Conservation (phyloP, 2,113 vertebrate species). For the Leptodactylus fuscus region DNA sequence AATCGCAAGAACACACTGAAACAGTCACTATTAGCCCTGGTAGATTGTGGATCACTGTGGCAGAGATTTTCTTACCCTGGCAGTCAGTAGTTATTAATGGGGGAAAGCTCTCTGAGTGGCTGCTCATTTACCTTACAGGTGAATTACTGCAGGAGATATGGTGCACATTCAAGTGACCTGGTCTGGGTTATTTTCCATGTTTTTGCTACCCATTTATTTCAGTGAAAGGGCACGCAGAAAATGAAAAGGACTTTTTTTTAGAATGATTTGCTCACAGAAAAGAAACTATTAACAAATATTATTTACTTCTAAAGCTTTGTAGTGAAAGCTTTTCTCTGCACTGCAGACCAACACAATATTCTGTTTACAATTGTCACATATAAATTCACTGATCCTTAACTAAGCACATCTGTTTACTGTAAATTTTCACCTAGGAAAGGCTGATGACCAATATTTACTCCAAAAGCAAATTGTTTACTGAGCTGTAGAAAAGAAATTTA, state of each 20-base stretch:
- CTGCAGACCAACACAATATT: neutral
- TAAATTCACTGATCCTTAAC: neutral
- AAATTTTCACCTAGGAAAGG: neutral
- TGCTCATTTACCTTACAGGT: neutral
- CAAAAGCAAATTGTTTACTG: conserved; percentile 10
- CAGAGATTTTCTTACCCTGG: too few relatives aligned
- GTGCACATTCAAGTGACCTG: neutral
- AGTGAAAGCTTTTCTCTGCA: neutral
- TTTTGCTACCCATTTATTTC: neutral
- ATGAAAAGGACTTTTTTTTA: too few relatives aligned
- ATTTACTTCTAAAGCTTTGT: neutral
- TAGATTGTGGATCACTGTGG: too few relatives aligned
- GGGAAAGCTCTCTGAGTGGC: too few relatives aligned
- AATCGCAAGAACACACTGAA: too few relatives aligned
- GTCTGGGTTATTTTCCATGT: neutral
- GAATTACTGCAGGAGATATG: neutral
- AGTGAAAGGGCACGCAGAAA: neutral
- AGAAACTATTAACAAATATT: neutral
- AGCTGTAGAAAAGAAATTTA: neutral
- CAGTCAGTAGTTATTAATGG: too few relatives aligned
- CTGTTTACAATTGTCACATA: neutral
- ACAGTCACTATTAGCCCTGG: too few relatives aligned
- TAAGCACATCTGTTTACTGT: neutral
- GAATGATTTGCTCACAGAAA: too few relatives aligned
- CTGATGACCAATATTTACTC: conserved; percentile 22